These are phyloP conservation scores for Laothoe populi DNA, from an alignment of 2,888 invertebrate genomes.

Conservation along the genomic window DNA sequence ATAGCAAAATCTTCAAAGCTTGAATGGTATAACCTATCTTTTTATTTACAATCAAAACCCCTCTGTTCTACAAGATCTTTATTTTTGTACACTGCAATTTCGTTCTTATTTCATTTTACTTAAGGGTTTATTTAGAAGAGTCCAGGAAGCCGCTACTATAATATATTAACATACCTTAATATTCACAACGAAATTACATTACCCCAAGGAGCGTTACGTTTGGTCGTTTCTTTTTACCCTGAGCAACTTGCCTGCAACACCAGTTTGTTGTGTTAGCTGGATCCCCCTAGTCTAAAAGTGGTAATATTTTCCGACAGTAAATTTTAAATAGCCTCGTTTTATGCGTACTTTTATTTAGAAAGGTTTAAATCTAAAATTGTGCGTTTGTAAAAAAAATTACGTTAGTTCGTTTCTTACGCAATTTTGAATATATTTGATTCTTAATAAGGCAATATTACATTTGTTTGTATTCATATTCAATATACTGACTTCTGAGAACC, in stretches of 20 bases:
- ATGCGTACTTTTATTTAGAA: slow-evolving; percentile 71
- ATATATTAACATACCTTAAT: slow-evolving; percentile 24
- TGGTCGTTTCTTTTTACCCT: slow-evolving; percentile 63
- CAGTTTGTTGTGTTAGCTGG: slow-evolving; percentile 67
- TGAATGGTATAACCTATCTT: slow-evolving; percentile 10
- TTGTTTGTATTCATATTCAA: no score
- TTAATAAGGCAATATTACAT: no score
- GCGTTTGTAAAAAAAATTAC: slow-evolving; percentile 36
- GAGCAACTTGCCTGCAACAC: slow-evolving; percentile 64
- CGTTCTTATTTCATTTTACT: neutral
- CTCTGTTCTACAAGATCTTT: neutral
- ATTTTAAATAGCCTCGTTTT: slow-evolving; percentile 73
- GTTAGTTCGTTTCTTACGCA: neutral
- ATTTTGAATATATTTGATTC: neutral
- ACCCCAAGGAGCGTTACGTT: slow-evolving; percentile 23
- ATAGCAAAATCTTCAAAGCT: slow-evolving; percentile 1
- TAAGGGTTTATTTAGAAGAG: neutral
- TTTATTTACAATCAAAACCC: slow-evolving; percentile 14
- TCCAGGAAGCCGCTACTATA: neutral
- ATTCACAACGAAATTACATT: slow-evolving; percentile 24
- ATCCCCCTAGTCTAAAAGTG: slow-evolving; percentile 60
- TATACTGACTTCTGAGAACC: no score
- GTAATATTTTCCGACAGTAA: slow-evolving; percentile 78
- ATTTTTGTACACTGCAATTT: neutral
- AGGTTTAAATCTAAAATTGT: slow-evolving; percentile 60